Percentiles rank a stretch among this genome's conserved stretches.
Conservation (phyloP, 1,140 invertebrate genomes). For the Papilio xuthus region DNA sequence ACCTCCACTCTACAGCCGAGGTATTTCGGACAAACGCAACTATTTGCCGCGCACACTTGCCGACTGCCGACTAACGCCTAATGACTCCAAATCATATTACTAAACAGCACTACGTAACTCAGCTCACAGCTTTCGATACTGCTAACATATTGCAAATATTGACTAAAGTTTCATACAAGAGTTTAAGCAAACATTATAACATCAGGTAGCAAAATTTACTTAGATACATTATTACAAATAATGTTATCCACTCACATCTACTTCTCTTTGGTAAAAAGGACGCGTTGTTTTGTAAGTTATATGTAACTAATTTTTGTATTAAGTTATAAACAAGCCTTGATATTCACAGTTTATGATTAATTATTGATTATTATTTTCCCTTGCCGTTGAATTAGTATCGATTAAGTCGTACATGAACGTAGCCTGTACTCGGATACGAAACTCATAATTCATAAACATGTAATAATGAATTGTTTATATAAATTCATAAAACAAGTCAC, state of each 20-base stretch:
- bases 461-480: constrained; percentile 38
- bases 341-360: no score
- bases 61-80: constrained; percentile 32
- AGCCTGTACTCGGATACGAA: not conserved
- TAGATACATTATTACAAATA: not conserved
- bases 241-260: not conserved
- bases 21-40: constrained; percentile 56
- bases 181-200: constrained; percentile 18
- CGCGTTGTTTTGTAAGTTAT: no score
- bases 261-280: not conserved
- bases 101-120: constrained; percentile 18
- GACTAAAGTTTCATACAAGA: not conserved
- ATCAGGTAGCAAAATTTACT: not conserved
- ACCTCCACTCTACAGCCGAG: constrained; percentile 47
- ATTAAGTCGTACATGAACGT: not conserved
- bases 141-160: constrained; percentile 22
- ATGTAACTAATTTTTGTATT: no score
- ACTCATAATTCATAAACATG: not conserved
- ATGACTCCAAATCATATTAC: constrained; percentile 33
- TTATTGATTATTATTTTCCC: no score
- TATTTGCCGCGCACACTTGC: constrained; percentile 32
- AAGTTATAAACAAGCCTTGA: no score
- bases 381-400: not conserved
- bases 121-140: constrained; percentile 11
- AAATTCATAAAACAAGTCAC: constrained; percentile 28